Base-by-base conservation (phyloP, 2,797 vertebrate genomes). In the Dallia pectoralis region DNA sequence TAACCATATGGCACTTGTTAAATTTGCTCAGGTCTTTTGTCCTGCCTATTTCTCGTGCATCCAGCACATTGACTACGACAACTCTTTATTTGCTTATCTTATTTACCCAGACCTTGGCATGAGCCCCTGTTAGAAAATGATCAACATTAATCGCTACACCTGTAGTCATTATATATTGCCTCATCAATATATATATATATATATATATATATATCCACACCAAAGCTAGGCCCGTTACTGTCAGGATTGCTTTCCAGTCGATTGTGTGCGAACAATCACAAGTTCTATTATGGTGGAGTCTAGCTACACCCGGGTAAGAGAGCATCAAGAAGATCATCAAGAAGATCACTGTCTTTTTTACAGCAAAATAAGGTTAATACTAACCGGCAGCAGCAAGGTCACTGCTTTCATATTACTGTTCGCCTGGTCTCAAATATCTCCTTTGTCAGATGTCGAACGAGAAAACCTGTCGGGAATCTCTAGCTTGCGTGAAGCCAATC, bases 191-290 rank as follows among this genome's bases (percentile, higher is more conserved):
- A 79, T 82, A 77, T 80, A 76, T 74, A 76, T 83, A 74, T 83
- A 82, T 81, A 83, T 82, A 81, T n/a, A 79, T 76, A 76, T 71
- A 83, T 81, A 80, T 81, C 74, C 77, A 72, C 74, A 59, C 76
- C 72, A 78, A 79, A 79, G 82, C 77, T 76, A 29, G 74, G 70
- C 70, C 74, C 76, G 77, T 84, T 84, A 82, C 81, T 77, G 70
- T 44, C 25, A 51, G 76, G 84, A 83, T 85, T 85, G 81, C 81
- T 74, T 76, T 76, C 72, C 84, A 68, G 51, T 74, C 77, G 76
- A 81, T 86, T 84, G 84, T 84, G 73, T 74, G 79, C 73, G 80
- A 85, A 82, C 86, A 86, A 86, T 87, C 80, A 83, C 81, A 27
- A 79, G 66, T 77, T 79, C 79, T 70, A 78, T 82, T 85, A 87